Percentiles rank a stretch among this genome's conserved stretches.
Conservation (phyloP, 37 sponge, comb jelly and placozoan species). For the Aplysina aerophoba region DNA sequence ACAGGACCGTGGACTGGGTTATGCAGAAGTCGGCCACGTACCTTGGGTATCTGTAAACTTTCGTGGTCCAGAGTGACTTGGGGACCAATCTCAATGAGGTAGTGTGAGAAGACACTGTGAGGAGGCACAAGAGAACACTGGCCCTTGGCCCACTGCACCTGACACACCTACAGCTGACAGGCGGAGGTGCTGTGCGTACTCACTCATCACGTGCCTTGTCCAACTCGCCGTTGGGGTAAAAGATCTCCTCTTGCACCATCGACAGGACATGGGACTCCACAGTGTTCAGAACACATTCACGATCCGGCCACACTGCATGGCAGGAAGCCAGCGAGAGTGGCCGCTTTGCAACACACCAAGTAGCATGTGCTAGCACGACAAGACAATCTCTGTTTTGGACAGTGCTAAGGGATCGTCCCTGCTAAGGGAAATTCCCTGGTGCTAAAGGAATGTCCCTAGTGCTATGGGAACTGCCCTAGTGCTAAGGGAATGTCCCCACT, state of each 20-base stretch:
- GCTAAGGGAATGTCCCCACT: background rate
- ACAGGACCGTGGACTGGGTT: no score
- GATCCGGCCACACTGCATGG: constrained; percentile 44
- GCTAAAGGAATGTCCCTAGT: no score
- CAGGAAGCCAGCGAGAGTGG: no score
- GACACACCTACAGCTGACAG: background rate
- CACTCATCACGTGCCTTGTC: constrained; percentile 66
- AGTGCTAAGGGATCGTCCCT: background rate
- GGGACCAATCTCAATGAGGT: constrained; percentile 44
- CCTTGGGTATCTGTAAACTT: constrained; percentile 69
- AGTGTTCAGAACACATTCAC: constrained; percentile 34
- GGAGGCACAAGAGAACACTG: background rate
- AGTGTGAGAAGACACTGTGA: constrained; percentile 70
- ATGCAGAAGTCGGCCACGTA: constrained; percentile 32
- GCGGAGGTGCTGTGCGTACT: constrained; percentile 25
- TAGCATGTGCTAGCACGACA: background rate
- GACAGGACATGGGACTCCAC: constrained; percentile 52
- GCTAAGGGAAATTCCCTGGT: no score
- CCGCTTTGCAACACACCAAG: no score
- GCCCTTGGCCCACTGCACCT: no score
- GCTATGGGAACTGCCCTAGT: no score
- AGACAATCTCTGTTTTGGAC: background rate
- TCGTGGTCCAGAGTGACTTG: constrained; percentile 60
- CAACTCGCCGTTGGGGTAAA: constrained; percentile 75
- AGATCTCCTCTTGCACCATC: constrained; percentile 50